Evolutionary conservation across 64 coral and sea anemone species (phyloP), one percentile per base, ranked within the genome.

Genomic region (Montipora foliosa): DNA sequence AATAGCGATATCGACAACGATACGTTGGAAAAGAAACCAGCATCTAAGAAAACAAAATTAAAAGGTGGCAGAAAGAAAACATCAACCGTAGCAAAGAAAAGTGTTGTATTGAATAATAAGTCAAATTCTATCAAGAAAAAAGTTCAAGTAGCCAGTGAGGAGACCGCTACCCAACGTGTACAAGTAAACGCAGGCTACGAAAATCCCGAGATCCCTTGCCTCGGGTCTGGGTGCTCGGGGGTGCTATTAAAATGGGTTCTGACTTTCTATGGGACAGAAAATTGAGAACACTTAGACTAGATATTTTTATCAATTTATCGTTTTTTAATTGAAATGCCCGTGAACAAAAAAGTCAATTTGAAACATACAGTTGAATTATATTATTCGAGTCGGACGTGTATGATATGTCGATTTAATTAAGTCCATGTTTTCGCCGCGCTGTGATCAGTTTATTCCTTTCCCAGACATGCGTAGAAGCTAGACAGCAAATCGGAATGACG

Each of bases 181-280:
- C 98, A 99, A 87, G 98, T 99, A 16, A 99, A 99, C 57, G 98
- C 98, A 13, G 98, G 98, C 15, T 99, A 99, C 57, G 98, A 99
- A 76, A 94, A 92, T 84, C 98, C 98, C 1, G 92, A 96, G 17
- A 96, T 99, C n/a, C 91, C 92, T 2, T 99, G 98, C 51, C 79
- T 99, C 13, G 95, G 83, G 3, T 48, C 47, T 6, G 92, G 95
- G 17, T 99, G 98, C 57, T 99, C 98, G 19, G 98, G 98, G 4
- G 93, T 99, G 2, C 29, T 96, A n/a, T 74, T 99, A 44, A 94
- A 94, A 62, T 96, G 95, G 88, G 95, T 96, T 8, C 77, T 99
- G 44, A 99, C 92, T 2, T 89, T 99, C 11, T 92, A 99, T 71
- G 98, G 98, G 19, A 99, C 98, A 78, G 82, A 72, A 86, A 86